These are phyloP conservation scores for Pterostichus niger DNA, from an alignment of 2,888 invertebrate genomes.

Conservation along the genomic window DNA sequence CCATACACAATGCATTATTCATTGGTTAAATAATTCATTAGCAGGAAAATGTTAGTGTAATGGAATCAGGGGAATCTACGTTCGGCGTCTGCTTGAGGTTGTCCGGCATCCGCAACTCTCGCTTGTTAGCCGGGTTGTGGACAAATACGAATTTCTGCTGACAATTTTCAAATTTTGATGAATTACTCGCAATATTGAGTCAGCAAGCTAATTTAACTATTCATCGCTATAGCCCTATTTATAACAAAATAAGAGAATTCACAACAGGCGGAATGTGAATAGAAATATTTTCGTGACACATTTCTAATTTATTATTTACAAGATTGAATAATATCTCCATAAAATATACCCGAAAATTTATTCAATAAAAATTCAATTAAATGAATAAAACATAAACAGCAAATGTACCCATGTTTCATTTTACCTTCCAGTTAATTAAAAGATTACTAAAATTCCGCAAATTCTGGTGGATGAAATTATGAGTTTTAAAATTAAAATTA, in stretches of 20 bases:
- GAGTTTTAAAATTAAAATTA: no score
- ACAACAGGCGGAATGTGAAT: no score
- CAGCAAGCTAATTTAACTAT: neutral
- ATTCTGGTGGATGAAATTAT: neutral
- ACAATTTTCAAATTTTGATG: neutral
- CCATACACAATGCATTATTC: constrained; percentile 46
- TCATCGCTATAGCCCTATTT: neutral
- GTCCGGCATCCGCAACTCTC: neutral
- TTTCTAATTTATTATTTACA: constrained; percentile 1
- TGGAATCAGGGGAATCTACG: constrained; percentile 25
- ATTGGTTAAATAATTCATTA: constrained; percentile 52
- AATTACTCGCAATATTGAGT: neutral
- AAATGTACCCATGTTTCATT: neutral
- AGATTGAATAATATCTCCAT: neutral
- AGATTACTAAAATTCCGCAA: constrained; percentile 35
- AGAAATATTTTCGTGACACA: neutral
- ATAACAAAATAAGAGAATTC: no score
- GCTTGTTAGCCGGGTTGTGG: neutral
- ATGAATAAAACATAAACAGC: neutral
- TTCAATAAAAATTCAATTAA: neutral
- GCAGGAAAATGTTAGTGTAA: constrained; percentile 40
- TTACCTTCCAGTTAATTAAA: constrained; percentile 24
- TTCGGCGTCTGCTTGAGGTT: constrained; percentile 18
- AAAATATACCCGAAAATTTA: neutral
- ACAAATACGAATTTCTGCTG: constrained; percentile 4